Evolutionary conservation across 2,797 vertebrate species (phyloP).

Genomic region (Cetoscarus ocellatus): DNA sequence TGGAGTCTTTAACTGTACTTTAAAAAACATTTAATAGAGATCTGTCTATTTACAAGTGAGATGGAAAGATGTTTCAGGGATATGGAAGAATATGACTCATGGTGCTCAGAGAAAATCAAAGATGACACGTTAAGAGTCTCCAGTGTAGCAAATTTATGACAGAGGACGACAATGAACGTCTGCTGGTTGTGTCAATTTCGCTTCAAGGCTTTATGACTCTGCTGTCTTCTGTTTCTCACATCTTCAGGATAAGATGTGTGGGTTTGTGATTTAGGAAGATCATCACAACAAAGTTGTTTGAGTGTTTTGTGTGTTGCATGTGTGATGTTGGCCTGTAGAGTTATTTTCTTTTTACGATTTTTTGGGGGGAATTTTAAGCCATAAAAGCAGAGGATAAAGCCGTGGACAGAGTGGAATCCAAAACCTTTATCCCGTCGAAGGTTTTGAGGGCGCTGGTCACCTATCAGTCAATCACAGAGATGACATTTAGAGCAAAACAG

Average conservation of each 20-base stretch:
- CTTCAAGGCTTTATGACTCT: background rate
- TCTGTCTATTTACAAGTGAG: conserved; percentile 41
- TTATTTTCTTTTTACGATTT: too few relatives aligned
- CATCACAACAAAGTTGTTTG: background rate
- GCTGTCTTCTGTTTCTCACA: background rate
- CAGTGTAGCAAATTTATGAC: background rate
- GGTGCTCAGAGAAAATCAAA: conserved; percentile 19
- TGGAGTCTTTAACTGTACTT: conserved; percentile 5
- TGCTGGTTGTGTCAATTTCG: background rate
- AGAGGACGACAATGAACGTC: conserved; percentile 11
- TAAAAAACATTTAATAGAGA: conserved; percentile 11
- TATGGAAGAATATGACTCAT: conserved; percentile 27
- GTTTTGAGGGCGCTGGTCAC: too few relatives aligned
- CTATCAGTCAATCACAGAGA: too few relatives aligned
- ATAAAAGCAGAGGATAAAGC: too few relatives aligned
- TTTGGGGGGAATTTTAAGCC: too few relatives aligned
- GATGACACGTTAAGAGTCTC: conserved; percentile 14
- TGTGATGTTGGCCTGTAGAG: too few relatives aligned
- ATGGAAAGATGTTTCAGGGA: conserved; percentile 40
- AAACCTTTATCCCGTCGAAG: too few relatives aligned
- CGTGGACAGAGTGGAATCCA: too few relatives aligned
- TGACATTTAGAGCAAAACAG: too few relatives aligned
- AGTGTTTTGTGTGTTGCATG: background rate
- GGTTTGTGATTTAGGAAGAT: background rate
- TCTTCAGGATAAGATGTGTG: background rate